Base-by-base conservation (phyloP, 2,113 vertebrate genomes). In the Aegithalos caudatus region DNA sequence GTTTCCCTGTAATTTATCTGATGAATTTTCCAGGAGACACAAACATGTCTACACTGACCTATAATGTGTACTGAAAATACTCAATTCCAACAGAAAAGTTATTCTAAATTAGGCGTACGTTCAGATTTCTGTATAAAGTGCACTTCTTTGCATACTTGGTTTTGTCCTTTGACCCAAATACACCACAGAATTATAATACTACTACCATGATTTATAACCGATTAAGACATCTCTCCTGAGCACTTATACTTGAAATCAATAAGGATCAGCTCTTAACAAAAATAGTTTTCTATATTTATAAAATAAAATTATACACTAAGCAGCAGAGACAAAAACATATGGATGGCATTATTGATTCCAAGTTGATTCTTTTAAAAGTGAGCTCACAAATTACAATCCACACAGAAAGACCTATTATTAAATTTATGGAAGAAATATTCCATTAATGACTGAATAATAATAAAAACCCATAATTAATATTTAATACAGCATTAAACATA, bases 401-500 rank as follows among this genome's bases (percentile, higher is more conserved):
- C 22, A 48, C 17, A 62, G 45, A 81, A 86, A 48, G 12, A 71
- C 12, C 4, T n/a, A 53, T 18, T 7, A 37, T 22, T 69, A 69
- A 18, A 72, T 53, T 81, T 69, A 60, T 25, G 14, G 12, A 89
- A 82, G 10, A 88, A 58, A 72, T 33, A 65, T 14, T 51, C 45
- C 33, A 58, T n/a, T 37, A 74, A 73, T 73, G 10, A 76, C 25
- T 62, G 37, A 56, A 33, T 17, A 12, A 71, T 22, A 74, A 61
- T 67, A 61, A 3, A 47, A 78, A 35, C 13, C 9, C 10, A 69
- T 53, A 85, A 64, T 22, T 66, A 77, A 66, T 15, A 82, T 40
- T 79, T 64, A 95, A 50, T 15, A 80, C 25, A 86, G 60, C 22
- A 70, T 92, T 76, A 77, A 91, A 65, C 98, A 98, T 98, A 99